These are phyloP conservation scores for Pelecanus crispus DNA, from an alignment of 2,113 vertebrate genomes.

Conservation along the genomic window DNA sequence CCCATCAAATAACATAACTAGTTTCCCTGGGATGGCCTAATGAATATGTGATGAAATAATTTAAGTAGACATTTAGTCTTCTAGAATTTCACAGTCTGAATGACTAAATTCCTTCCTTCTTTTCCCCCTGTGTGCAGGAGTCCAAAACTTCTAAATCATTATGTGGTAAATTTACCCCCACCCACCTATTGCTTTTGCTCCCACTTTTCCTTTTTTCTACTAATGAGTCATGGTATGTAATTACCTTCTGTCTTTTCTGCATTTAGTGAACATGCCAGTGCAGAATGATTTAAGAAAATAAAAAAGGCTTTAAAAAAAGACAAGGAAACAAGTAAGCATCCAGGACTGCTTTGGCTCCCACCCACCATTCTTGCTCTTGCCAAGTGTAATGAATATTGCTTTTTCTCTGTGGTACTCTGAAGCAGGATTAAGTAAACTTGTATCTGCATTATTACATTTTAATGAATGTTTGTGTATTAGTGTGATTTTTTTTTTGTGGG, in stretches of 20 bases:
- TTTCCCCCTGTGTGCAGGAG: background rate
- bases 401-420: slow-evolving; percentile 8
- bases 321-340: slow-evolving; percentile 47
- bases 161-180: slow-evolving; percentile 53
- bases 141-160: slow-evolving; percentile 58
- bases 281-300: slow-evolving; percentile 39
- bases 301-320: slow-evolving; percentile 45
- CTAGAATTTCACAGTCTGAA: slow-evolving; percentile 48
- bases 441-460: slow-evolving; percentile 17
- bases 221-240: slow-evolving; percentile 69
- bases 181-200: slow-evolving; percentile 61
- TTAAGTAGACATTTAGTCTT: slow-evolving; percentile 37
- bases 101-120: slow-evolving; percentile 44
- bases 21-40: slow-evolving; percentile 27
- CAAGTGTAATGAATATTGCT: slow-evolving; percentile 47
- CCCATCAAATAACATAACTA: slow-evolving; percentile 6
- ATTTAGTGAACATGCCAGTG: slow-evolving; percentile 65
- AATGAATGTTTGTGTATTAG: background rate
- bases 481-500: background rate
- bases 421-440: slow-evolving; percentile 34
- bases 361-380: slow-evolving; percentile 25
- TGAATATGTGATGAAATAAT: slow-evolving; percentile 57
- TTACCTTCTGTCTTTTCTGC: slow-evolving; percentile 70
- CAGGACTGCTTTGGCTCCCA: slow-evolving; percentile 8
- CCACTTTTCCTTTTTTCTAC: slow-evolving; percentile 41